Conservation (phyloP, 30 jellyfish, hydroid and myxozoan genomes). For the Turritopsis dohrnii region DNA sequence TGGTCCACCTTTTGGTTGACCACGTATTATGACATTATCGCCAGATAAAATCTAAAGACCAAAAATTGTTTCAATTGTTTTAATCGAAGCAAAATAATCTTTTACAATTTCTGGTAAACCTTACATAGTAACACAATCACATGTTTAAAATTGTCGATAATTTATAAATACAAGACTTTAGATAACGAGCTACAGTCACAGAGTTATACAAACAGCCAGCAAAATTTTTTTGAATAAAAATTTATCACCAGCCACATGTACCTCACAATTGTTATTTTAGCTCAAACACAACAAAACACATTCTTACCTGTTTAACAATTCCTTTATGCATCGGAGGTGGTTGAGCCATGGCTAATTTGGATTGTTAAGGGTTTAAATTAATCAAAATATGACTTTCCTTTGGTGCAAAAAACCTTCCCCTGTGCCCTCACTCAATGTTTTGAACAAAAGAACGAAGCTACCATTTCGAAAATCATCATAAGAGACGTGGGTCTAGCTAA, state of each 20-base stretch:
- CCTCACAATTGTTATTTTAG: too few species aligned
- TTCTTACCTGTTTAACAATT: conserved; percentile 78
- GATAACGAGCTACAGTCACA: not conserved
- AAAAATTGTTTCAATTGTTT: not conserved
- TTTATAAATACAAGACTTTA: not conserved
- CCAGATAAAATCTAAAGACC: conserved; percentile 81
- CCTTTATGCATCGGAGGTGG: conserved; percentile 79
- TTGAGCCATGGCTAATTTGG: conserved; percentile 53
- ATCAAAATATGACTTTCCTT: not conserved
- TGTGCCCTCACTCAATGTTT: conserved; percentile 12
- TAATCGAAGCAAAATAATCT: too few species aligned
- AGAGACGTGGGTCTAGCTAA: conserved; percentile 16
- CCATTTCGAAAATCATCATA: conserved; percentile 6
- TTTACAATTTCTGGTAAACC: not conserved
- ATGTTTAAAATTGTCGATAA: not conserved
- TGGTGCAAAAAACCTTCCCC: not conserved
- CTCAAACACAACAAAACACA: too few species aligned
- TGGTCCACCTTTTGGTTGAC: conserved; percentile 97
- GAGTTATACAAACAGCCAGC: too few species aligned
- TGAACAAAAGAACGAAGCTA: conserved; percentile 11
- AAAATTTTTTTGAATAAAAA: too few species aligned
- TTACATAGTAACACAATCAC: not conserved
- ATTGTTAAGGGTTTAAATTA: not conserved
- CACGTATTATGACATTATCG: conserved; percentile 82
- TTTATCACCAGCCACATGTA: too few species aligned